Evolutionary conservation across 2,797 vertebrate species (phyloP), one percentile per base, ranked within the genome.

Genomic region (Fratercula arctica): DNA sequence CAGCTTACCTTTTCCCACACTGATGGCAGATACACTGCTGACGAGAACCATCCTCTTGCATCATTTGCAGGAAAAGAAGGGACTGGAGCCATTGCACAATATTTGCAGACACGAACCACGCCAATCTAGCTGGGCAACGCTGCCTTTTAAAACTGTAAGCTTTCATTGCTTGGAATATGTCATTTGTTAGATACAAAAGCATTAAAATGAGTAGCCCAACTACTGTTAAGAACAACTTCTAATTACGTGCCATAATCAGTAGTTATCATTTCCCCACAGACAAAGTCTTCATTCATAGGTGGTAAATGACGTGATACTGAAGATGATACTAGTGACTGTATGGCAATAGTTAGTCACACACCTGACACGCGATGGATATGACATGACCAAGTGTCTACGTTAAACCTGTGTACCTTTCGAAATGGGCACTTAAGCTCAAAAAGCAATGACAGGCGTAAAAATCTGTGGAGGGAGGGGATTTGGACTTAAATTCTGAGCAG

Each of bases 301-400:
- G 51, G 59, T 56, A 75, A 81, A n/a, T 14, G 19, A 81, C 0
- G 0, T 9, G 21, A 76, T 3, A 21, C 19, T 26, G 31, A 48
- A 41, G 39, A n/a, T 31, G n/a, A 59, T 3, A 1, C n/a, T 28
- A 28, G 59, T 19, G n/a, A 25, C 24, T 1, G 17, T 5, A 28
- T 4, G 51, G 84, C 48, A 72, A 61, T 33, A 53, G 23, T 83
- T 3, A 73, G 54, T 87, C 56, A 80, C 78, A 26, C 29, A 43
- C 20, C 48, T 31, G 41, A 48, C 35, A 81, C 29, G 54, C 1
- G 1, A 57, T 0, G 1, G 50, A 46, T 24, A 9, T 5, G 57
- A 3, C 69, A 75, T 23, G 14, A 16, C 48, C n/a, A 33, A 46
- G 28, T 0, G 0, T 12, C 64, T 93, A 45, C 0, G 0, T 29